Base-by-base conservation (phyloP, 92 coral and sea anemone genomes). In the Scolanthus callimorphus region DNA sequence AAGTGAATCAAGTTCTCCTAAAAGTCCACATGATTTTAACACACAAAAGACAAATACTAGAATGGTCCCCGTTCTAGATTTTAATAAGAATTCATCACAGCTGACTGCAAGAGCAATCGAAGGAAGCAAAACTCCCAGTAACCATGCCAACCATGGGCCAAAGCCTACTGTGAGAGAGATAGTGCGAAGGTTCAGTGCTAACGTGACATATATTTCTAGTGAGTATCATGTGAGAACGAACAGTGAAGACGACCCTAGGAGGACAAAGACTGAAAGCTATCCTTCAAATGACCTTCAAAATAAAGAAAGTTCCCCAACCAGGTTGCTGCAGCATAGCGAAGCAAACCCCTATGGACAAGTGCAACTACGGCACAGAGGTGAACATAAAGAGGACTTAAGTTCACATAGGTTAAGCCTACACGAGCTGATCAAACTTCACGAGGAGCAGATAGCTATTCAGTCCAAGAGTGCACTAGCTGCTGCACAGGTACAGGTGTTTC, bases 391-490 rank as follows among this genome's bases (percentile, higher is more conserved):
- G 27, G 71, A 58, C 24, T 74, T 78, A 12, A 90, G 77, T 1
- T 68, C 92, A 15, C 86, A 86, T 67, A 74, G 91, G 29, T 59
- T 91, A 52, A 85, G 96, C 47, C 76, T 91, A 39, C 97, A 89
- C 34, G 92, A 92, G 65, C 85, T 92, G 28, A 92, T 92, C 17
- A 76, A 79, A 49, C 63, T 92, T 21, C 98, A 92, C 53, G 98
- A 92, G 59, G 82, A 88, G 28, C 81, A 76, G 60, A 92, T 92
- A 15, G 98, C 98, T 3, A 76, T 63, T 19, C 96, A 88, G n/a
- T 81, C 98, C 3, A 83, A 72, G 47, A 84, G 98, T 57, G 98
- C 98, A 1, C 71, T 63, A 60, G 71, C 95, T 49, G 65, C 75
- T 2, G 77, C 95, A 9, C 82, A 73, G 22, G 80, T 73, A 1